Conservation (phyloP, 2,888 invertebrate species). For the Latrodectus hesperus region DNA sequence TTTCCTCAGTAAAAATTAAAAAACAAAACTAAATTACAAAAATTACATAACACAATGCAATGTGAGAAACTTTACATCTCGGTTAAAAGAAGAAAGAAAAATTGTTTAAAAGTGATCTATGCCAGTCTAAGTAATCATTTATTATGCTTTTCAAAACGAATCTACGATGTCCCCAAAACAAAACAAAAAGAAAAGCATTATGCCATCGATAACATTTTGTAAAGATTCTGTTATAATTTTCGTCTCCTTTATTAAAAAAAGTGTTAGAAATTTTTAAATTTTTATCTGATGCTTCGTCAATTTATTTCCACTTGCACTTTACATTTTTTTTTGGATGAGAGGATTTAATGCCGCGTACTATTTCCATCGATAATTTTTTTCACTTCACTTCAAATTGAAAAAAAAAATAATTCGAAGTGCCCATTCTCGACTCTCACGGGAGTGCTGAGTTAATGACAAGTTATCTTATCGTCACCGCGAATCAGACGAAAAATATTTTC, state of each 20-base stretch:
- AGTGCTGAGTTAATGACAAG: neutral
- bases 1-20: too few relatives aligned
- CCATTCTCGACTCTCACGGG: neutral
- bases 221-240: too few relatives aligned
- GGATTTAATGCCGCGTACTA: slow-evolving; percentile 1
- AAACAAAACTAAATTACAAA: too few relatives aligned
- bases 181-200: too few relatives aligned
- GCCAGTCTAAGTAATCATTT: too few relatives aligned
- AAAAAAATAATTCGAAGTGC: neutral
- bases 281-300: slow-evolving; percentile 42
- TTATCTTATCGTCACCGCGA: neutral
- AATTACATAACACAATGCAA: too few relatives aligned
- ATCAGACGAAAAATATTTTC: neutral
- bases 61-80: too few relatives aligned
- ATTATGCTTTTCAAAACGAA: too few relatives aligned
- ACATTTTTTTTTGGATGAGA: neutral
- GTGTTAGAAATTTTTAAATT: slow-evolving; percentile 40
- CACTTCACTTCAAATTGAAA: neutral
- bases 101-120: too few relatives aligned
- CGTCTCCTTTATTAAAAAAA: neutral
- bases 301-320: slow-evolving; percentile 54
- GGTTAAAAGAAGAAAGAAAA: too few relatives aligned
- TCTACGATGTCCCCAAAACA: too few relatives aligned
- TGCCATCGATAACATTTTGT: too few relatives aligned
- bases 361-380: neutral